Conservation (phyloP, 2,888 invertebrate species). For the Actias luna region DNA sequence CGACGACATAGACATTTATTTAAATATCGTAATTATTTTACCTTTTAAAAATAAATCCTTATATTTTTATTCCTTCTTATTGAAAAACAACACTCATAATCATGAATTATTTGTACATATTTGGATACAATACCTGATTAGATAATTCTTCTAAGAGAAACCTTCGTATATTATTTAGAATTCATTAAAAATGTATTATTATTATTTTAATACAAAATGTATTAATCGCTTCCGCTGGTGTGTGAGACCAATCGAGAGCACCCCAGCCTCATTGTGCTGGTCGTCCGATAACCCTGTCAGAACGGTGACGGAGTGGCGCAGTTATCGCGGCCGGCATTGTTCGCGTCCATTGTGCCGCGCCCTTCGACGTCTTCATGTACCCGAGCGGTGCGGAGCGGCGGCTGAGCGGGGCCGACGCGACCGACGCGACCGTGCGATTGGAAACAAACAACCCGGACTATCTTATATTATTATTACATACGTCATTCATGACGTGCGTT, state of each 20-base stretch:
- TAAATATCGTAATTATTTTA: too few species aligned
- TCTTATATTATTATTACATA: conserved; percentile 32
- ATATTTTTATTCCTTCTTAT: too few species aligned
- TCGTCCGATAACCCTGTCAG: conserved; percentile 77
- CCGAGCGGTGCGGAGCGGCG: too few species aligned
- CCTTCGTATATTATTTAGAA: too few species aligned
- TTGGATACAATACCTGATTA: too few species aligned
- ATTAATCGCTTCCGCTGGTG: conserved; percentile 24
- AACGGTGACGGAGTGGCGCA: conserved; percentile 75
- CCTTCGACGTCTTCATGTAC: conserved; percentile 71
- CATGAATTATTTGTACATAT: too few species aligned
- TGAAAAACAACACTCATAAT: too few species aligned
- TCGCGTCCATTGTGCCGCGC: conserved; percentile 57
- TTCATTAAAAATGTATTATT: neutral
- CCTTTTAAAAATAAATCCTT: too few species aligned
- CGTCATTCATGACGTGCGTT: too few species aligned
- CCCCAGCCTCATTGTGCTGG: conserved; percentile 46
- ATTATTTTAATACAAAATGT: neutral
- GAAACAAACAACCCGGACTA: conserved; percentile 30
- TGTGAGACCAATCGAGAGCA: conserved; percentile 30
- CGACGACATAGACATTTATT: too few species aligned
- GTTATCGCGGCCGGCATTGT: conserved; percentile 72
- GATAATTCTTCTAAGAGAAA: too few species aligned
- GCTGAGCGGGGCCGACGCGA: conserved; percentile 23
- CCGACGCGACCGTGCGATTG: conserved; percentile 17